phyloP scores from a whole-genome alignment of 2,113 vertebrate genomes.

The Axis porcinus region DNA sequence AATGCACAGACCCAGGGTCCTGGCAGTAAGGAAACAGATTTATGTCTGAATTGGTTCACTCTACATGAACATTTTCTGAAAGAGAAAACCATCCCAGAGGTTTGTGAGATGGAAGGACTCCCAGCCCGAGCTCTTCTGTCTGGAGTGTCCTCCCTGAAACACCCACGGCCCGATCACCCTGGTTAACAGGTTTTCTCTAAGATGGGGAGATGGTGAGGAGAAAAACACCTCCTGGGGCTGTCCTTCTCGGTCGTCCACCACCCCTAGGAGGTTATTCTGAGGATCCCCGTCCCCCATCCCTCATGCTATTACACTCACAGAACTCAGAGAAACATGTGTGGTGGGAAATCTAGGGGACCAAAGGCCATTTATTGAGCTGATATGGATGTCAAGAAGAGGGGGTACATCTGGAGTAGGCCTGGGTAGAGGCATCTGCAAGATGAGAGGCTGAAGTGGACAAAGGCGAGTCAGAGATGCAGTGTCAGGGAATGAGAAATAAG shows the following conservation, averaged over 20 bases:
- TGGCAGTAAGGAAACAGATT: not conserved
- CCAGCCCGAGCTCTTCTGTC: rapidly evolving
- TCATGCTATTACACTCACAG: not conserved
- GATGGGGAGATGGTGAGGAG: rapidly evolving
- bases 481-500: not conserved
- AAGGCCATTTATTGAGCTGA: not conserved
- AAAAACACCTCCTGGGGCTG: not conserved
- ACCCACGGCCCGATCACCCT: not conserved
- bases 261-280: not conserved
- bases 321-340: not conserved
- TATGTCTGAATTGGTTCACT: not conserved
- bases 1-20: not conserved
- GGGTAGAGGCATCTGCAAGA: too few species aligned
- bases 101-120: rapidly evolving
- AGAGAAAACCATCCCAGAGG: not conserved
- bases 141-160: not conserved
- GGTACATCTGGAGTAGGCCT: rapidly evolving
- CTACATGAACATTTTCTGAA: not conserved
- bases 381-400: not conserved
- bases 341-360: not conserved
- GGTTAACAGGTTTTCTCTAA: not conserved
- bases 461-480: not conserved
- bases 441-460: too few species aligned
- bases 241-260: rapidly evolving
- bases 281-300: rapidly evolving